Evolutionary conservation across 2,113 vertebrate genomes (phyloP).

Genomic region (Drymodes brunneopygia): DNA sequence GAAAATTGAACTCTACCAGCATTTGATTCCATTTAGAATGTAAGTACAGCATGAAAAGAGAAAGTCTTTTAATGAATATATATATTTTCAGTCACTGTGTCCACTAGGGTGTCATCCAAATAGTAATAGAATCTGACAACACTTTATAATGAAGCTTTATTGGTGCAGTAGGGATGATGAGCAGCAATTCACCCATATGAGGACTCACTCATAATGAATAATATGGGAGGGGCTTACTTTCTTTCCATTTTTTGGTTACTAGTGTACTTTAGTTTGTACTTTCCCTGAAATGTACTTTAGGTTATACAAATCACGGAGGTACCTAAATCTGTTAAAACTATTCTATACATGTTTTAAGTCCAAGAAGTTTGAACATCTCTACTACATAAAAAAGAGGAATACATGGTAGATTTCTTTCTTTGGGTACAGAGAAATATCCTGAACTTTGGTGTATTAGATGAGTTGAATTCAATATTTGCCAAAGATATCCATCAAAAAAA

Average conservation of each 20-base stretch:
- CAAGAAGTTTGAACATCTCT: neutral
- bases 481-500: neutral
- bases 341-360: neutral
- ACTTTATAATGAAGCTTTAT: neutral
- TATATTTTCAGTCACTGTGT: neutral
- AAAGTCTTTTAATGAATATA: neutral
- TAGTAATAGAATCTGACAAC: neutral
- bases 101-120: neutral
- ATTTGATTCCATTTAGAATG: neutral
- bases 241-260: neutral
- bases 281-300: neutral
- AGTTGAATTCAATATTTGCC: neutral
- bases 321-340: neutral
- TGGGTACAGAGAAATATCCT: neutral
- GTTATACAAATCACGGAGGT: rapidly evolving
- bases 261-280: neutral
- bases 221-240: neutral
- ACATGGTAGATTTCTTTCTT: neutral
- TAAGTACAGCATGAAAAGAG: neutral
- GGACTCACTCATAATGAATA: rapidly evolving
- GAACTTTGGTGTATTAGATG: neutral
- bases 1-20: neutral
- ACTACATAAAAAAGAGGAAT: neutral
- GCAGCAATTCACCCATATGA: neutral
- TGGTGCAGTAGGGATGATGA: neutral